phyloP scores from a whole-genome alignment of 2,888 invertebrate species.

The Sinotaia quadrata region DNA sequence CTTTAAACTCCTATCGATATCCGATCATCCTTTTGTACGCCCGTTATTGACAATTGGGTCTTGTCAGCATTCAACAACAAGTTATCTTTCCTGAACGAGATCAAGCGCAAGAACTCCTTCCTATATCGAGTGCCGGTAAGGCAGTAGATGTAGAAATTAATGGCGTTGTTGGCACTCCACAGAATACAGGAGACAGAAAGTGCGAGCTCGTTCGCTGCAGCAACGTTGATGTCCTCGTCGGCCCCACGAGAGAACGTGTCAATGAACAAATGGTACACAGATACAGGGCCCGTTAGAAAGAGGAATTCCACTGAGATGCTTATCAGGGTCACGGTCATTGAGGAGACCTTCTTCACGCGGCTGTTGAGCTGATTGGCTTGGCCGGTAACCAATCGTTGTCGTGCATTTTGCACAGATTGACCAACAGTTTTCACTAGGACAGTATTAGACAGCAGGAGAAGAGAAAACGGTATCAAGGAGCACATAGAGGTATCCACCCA shows the following conservation, averaged over 20 bases:
- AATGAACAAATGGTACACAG: neutral
- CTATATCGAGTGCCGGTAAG: conserved; percentile 9
- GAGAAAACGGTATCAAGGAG: conserved; percentile 14
- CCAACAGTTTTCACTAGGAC: conserved; percentile 7
- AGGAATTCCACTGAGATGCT: conserved; percentile 18
- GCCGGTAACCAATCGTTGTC: neutral
- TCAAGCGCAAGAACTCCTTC: neutral
- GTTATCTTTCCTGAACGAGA: too few relatives aligned
- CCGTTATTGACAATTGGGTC: too few relatives aligned
- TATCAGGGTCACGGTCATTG: conserved; percentile 19
- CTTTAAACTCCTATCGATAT: too few relatives aligned
- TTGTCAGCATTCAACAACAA: too few relatives aligned
- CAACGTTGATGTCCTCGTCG: neutral
- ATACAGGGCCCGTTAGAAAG: neutral
- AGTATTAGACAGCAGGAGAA: conserved; percentile 2
- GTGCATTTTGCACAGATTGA: neutral
- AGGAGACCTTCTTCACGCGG: conserved; percentile 4
- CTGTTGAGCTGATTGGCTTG: neutral
- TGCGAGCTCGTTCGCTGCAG: neutral
- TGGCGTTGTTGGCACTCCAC: conserved; percentile 9
- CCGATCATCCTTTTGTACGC: too few relatives aligned
- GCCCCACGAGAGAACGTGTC: neutral
- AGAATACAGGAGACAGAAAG: neutral
- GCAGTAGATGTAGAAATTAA: conserved; percentile 21
- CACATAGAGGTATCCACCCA: neutral